Conservation (phyloP, 2,888 invertebrate species). For the Hirtodrosophila trivittata region DNA sequence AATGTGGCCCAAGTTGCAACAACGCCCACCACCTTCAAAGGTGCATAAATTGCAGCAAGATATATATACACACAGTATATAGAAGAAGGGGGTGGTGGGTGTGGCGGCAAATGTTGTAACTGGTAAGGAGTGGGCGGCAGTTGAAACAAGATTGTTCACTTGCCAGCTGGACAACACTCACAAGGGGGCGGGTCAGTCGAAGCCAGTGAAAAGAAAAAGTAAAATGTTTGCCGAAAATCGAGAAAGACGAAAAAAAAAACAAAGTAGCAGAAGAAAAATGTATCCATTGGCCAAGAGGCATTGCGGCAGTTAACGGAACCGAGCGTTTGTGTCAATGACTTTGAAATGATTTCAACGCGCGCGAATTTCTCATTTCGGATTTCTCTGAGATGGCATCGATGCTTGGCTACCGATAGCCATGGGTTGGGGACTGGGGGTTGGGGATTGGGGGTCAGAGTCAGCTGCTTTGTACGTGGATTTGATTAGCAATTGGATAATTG, state of each 20-base stretch:
- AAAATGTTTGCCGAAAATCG: slow-evolving; percentile 69
- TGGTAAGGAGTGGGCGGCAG: slow-evolving; percentile 23
- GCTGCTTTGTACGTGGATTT: slow-evolving; percentile 65
- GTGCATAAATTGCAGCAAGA: slow-evolving; percentile 2
- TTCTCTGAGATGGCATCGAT: slow-evolving; percentile 34
- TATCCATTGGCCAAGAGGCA: slow-evolving; percentile 32
- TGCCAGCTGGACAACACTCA: slow-evolving; percentile 32
- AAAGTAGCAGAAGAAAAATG: slow-evolving; percentile 32
- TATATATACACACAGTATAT: too few relatives aligned
- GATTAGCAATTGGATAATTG: slow-evolving; percentile 77
- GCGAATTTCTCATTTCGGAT: slow-evolving; percentile 65
- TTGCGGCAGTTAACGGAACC: slow-evolving; percentile 41
- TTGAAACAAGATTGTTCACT: slow-evolving; percentile 67
- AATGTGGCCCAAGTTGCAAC: slow-evolving; percentile 33
- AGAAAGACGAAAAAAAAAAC: too few relatives aligned
- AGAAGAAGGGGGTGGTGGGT: neutral
- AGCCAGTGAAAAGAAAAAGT: slow-evolving; percentile 67
- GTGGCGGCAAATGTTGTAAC: slow-evolving; percentile 42
- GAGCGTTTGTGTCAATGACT: slow-evolving; percentile 68
- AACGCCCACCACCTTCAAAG: slow-evolving; percentile 39
- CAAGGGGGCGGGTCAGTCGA: slow-evolving; percentile 20
- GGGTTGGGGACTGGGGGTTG: neutral
- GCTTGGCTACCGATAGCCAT: neutral
- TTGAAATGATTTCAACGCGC: slow-evolving; percentile 70
- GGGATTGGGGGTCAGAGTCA: slow-evolving; percentile 56